Evolutionary conservation across 1,140 invertebrate genomes (phyloP).

Genomic region (Odontomachus brunneus): DNA sequence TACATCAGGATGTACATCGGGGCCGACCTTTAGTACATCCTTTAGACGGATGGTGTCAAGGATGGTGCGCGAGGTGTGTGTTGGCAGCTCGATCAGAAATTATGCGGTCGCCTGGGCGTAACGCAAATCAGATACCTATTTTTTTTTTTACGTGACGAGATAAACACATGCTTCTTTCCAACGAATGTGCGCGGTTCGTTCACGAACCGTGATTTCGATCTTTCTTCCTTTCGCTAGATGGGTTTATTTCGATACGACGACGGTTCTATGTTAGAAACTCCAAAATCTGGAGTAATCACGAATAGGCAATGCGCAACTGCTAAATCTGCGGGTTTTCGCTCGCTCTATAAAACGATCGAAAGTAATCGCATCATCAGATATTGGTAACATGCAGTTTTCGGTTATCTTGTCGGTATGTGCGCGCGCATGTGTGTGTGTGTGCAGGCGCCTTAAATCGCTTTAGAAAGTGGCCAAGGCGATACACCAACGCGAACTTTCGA

Average conservation of each 20-base stretch:
- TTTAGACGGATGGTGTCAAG: constrained; percentile 75
- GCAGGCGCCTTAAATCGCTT: constrained; percentile 78
- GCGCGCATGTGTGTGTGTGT: constrained; percentile 73
- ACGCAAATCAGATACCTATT: constrained; percentile 60
- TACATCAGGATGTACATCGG: constrained; percentile 49
- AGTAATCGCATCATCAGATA: constrained; percentile 51
- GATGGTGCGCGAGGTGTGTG: constrained; percentile 66
- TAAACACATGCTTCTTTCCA: constrained; percentile 44
- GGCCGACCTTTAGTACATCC: constrained; percentile 73
- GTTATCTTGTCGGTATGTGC: constrained; percentile 70
- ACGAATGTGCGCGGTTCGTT: neutral
- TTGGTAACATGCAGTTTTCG: constrained; percentile 66
- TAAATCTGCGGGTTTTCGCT: constrained; percentile 9
- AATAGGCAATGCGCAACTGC: constrained; percentile 8
- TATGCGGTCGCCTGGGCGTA: constrained; percentile 70
- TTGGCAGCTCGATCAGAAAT: constrained; percentile 68
- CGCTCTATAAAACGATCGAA: constrained; percentile 23
- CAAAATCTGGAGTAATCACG: neutral
- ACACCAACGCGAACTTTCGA: constrained; percentile 5
- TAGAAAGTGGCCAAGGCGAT: constrained; percentile 78
- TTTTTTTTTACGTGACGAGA: constrained; percentile 38
- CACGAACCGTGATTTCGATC: constrained; percentile 8
- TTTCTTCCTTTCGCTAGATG: constrained; percentile 30
- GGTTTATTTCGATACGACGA: constrained; percentile 15
- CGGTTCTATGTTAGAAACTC: neutral